Conservation (phyloP, 2,888 invertebrate genomes). For the Congeria kusceri region DNA sequence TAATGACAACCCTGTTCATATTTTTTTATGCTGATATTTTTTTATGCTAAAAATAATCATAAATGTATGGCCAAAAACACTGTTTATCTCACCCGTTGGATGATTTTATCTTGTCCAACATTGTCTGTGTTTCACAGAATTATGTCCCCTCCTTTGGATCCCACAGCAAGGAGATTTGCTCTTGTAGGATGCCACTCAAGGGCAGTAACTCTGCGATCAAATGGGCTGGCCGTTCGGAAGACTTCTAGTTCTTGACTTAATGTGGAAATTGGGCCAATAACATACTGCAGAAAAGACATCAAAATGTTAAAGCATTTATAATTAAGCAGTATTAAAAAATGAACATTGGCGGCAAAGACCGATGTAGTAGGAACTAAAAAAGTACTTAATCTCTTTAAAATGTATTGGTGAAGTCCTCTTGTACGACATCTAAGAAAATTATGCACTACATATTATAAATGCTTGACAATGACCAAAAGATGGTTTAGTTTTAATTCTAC, state of each 20-base stretch:
- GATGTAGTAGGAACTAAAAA: too few relatives aligned
- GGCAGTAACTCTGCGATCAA: slow-evolving; percentile 80
- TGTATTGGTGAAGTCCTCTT: too few relatives aligned
- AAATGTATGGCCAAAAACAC: too few relatives aligned
- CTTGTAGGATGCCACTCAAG: slow-evolving; percentile 84
- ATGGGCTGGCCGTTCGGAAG: slow-evolving; percentile 77
- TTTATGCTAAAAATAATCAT: too few relatives aligned
- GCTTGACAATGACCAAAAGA: too few relatives aligned
- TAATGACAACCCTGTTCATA: too few relatives aligned
- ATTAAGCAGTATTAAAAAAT: too few relatives aligned
- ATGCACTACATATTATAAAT: too few relatives aligned
- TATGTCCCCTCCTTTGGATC: slow-evolving; percentile 84
- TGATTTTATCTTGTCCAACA: slow-evolving; percentile 70
- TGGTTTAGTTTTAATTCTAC: too few relatives aligned
- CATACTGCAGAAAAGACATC: slow-evolving; percentile 57
- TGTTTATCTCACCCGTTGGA: slow-evolving; percentile 75
- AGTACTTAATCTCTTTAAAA: too few relatives aligned
- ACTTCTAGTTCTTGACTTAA: slow-evolving; percentile 68
- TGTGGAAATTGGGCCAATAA: slow-evolving; percentile 58
- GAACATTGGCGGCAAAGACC: background rate
- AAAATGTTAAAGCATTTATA: background rate
- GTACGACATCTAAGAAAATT: too few relatives aligned
- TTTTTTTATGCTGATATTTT: too few relatives aligned
- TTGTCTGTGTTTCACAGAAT: slow-evolving; percentile 80
- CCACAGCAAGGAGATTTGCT: slow-evolving; percentile 76